A percentile compares a stretch with the other conserved stretches of the same genome.
Evolutionary conservation across 2,113 vertebrate species (phyloP).

Genomic region (Gymnogyps californianus): DNA sequence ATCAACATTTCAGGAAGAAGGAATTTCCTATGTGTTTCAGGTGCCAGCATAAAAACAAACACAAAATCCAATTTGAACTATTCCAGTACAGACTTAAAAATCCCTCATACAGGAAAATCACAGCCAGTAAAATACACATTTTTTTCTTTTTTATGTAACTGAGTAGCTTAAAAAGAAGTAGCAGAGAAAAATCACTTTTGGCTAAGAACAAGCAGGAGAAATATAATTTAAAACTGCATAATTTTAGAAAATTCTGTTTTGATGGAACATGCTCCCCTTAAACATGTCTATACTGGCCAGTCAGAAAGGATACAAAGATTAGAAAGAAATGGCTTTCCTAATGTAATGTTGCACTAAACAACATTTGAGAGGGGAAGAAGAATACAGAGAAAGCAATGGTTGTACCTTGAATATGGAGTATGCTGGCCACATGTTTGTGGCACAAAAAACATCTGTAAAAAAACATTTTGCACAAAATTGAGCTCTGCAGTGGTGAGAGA

Average conservation of each 20-base stretch:
- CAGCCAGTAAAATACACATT: background rate
- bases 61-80: background rate
- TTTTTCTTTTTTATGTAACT: background rate
- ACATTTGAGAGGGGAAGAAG: background rate
- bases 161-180: background rate
- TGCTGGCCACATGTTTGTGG: background rate
- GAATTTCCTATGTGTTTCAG: background rate
- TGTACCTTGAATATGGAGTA: background rate
- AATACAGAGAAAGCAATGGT: background rate
- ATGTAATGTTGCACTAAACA: background rate
- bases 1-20: background rate
- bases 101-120: background rate
- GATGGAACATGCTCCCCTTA: background rate
- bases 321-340: background rate
- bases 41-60: background rate
- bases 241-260: background rate
- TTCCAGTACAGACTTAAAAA: background rate
- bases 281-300: background rate
- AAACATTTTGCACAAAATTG: background rate
- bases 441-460: background rate
- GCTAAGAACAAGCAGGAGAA: background rate
- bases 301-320: background rate
- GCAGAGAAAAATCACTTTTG: background rate
- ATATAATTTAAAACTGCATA: background rate
- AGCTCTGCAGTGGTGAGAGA: background rate